phyloP scores from a whole-genome alignment of 2,888 invertebrate species.

The Cyclophora punctaria region DNA sequence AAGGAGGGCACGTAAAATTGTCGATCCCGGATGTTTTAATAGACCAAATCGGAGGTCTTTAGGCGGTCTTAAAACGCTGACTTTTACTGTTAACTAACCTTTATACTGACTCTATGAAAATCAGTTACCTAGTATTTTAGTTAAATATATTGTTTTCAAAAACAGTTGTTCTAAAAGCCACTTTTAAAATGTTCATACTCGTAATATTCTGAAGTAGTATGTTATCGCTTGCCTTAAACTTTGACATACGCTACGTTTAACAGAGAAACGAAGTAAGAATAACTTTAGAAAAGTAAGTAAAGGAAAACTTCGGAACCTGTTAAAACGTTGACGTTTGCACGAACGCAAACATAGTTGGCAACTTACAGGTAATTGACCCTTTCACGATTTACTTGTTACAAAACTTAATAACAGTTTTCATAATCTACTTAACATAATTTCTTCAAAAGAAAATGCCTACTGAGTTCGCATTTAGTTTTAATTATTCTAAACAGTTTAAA shows the following conservation, averaged over 20 bases:
- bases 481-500: too few relatives aligned
- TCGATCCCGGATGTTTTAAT: too few relatives aligned
- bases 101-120: too few relatives aligned
- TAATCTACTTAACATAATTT: conserved; percentile 11
- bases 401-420: conserved; percentile 13
- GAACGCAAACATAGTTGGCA: conserved; percentile 22
- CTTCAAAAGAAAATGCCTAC: not conserved
- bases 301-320: conserved; percentile 19
- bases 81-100: too few relatives aligned
- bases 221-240: not conserved
- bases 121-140: too few relatives aligned
- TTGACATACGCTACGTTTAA: not conserved
- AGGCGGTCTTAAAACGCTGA: too few relatives aligned
- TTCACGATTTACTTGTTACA: conserved; percentile 18
- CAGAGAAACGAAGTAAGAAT: not conserved
- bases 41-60: too few relatives aligned
- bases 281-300: conserved; percentile 5
- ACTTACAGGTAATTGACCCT: conserved; percentile 24
- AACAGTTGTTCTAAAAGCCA: not conserved
- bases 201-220: conserved; percentile 7
- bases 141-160: too few relatives aligned
- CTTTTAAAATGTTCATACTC: not conserved
- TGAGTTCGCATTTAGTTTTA: too few relatives aligned
- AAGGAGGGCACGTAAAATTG: too few relatives aligned
- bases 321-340: conserved; percentile 19